Base-by-base conservation (phyloP, 30 jellyfish, hydroid and myxozoan genomes). In the Chironex yamaguchii region DNA sequence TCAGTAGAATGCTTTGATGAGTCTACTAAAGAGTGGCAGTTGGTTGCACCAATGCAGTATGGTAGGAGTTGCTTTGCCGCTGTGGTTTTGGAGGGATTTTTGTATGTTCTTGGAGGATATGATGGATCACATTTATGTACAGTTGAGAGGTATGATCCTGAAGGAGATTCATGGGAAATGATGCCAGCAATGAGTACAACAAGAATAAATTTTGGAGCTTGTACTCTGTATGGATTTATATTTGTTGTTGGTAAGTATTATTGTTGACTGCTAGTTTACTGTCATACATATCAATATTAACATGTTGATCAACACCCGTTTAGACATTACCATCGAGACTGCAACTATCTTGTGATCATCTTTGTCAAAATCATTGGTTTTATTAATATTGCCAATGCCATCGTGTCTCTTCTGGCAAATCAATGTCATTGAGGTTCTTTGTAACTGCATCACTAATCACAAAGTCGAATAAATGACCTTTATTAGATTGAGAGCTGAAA, bases 151-250 rank as follows among this genome's bases (percentile, higher is more conserved):
- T 93, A 93, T 68, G 93, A 93, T 70, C 89, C 97, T 1, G 70
- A 51, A 27, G 48, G 71, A 21, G 98, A 77, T 78, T 63, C 51
- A 31, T 93, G 98, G 98, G 88, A 86, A 48, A 35, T 93, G 88
- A 92, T 93, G 71, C 98, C 98, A 2, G 98, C 98, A 2, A 93
- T 93, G 98, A 88, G 97, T 62, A 85, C 97, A n/a, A 90, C 96
- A 31, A 62, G 98, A 29, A 87, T 88, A 34, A 93, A 92, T 48
- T 92, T 92, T 50, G 98, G 98, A 26, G 98, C 98, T 2, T 95
- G 97, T 32, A 90, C 91, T 25, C 62, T 92, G 65, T 91, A 86
- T 81, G 98, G 98, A 25, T 93, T 86, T 49, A 93, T 93, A 3
- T 93, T 79, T 29, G 98, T 92, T n/a, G 98, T 93, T 23, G 98